phyloP scores from a whole-genome alignment of 35 echinoderm and acorn worm species.

The Acanthaster planci region DNA sequence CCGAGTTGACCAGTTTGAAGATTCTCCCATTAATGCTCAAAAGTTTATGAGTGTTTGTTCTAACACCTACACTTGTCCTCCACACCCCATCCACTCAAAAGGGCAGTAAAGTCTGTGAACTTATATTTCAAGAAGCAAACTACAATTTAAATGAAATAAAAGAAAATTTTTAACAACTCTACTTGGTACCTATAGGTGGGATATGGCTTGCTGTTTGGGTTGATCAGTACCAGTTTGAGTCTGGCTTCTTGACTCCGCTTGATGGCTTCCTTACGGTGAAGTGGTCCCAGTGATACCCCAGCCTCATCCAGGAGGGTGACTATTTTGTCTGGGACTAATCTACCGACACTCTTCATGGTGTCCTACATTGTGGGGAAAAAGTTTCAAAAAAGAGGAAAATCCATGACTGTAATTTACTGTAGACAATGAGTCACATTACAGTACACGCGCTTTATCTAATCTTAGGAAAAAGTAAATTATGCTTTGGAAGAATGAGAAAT shows the following conservation, averaged over 20 bases:
- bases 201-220: conserved; percentile 48
- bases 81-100: no score
- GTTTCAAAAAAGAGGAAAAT: neutral
- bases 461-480: no score
- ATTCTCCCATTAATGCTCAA: no score
- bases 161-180: neutral
- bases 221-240: conserved; percentile 50
- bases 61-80: no score
- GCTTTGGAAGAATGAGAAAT: no score
- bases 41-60: no score
- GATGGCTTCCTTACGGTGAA: conserved; percentile 48
- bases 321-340: conserved; percentile 39
- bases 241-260: conserved; percentile 37
- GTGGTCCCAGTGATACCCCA: conserved; percentile 33
- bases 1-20: no score
- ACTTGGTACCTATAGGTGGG: conserved; percentile 41
- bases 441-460: no score
- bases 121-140: no score
- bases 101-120: no score
- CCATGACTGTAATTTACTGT: neutral
- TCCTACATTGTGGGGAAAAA: neutral
- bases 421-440: neutral
- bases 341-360: conserved; percentile 52
- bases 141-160: no score
- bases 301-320: conserved; percentile 48